Evolutionary conservation across 2,888 invertebrate genomes (phyloP).

Genomic region (Toxonevra muliebris): DNA sequence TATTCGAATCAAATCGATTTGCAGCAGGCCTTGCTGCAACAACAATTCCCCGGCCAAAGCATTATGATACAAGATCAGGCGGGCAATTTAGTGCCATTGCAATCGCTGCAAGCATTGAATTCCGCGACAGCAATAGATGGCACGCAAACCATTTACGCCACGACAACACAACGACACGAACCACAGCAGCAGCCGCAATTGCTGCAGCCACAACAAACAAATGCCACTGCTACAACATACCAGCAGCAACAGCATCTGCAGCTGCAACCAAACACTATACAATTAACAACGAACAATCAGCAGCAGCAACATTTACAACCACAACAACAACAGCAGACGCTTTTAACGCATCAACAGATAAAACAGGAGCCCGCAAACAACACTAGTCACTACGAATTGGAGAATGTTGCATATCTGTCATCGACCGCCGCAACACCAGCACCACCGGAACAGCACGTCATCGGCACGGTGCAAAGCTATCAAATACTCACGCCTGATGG

Average conservation of each 20-base stretch:
- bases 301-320: slow-evolving; percentile 36
- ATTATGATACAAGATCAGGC: slow-evolving; percentile 63
- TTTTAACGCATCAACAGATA: slow-evolving; percentile 42
- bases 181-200: slow-evolving; percentile 41
- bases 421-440: slow-evolving; percentile 53
- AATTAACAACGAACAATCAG: slow-evolving; percentile 34
- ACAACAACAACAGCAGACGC: slow-evolving; percentile 36
- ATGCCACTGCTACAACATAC: slow-evolving; percentile 27
- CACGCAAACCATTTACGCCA: slow-evolving; percentile 57
- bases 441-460: slow-evolving; percentile 57
- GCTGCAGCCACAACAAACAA: slow-evolving; percentile 40
- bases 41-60: slow-evolving; percentile 61
- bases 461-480: slow-evolving; percentile 63
- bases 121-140: slow-evolving; percentile 48
- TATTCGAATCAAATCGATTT: slow-evolving; percentile 62
- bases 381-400: slow-evolving; percentile 59
- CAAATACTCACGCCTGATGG: slow-evolving; percentile 62
- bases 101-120: slow-evolving; percentile 47
- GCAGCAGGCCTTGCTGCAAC: slow-evolving; percentile 61
- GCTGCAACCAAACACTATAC: slow-evolving; percentile 29
- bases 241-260: slow-evolving; percentile 24
- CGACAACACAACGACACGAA: slow-evolving; percentile 43
- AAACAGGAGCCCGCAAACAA: slow-evolving; percentile 38
- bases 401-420: slow-evolving; percentile 60
- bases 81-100: slow-evolving; percentile 59